Conservation (phyloP, 1,140 invertebrate genomes). For the Lasaia peninsularis region DNA sequence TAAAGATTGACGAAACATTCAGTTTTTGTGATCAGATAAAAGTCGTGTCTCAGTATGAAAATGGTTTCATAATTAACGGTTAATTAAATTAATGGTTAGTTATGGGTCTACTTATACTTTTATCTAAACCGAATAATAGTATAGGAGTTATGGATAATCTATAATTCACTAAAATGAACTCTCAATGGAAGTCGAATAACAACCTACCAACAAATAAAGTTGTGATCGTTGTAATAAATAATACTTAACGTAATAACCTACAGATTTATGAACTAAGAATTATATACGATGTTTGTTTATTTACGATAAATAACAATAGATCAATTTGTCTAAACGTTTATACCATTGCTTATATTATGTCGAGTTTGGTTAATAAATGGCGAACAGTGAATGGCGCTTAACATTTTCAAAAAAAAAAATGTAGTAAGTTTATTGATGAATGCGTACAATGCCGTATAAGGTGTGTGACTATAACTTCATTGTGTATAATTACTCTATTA, state of each 20-base stretch:
- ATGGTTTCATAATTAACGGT: too few species aligned
- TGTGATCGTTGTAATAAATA: background rate
- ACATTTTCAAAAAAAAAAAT: too few species aligned
- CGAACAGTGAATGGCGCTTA: background rate
- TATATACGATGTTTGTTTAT: background rate
- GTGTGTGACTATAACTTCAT: too few species aligned
- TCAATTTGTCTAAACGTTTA: background rate
- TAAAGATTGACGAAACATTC: too few species aligned
- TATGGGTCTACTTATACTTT: too few species aligned
- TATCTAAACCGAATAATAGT: too few species aligned
- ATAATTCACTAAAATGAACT: background rate
- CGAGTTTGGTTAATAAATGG: background rate
- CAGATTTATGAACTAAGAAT: constrained; percentile 6
- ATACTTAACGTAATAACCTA: background rate
- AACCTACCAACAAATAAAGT: background rate
- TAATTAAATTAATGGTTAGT: too few species aligned
- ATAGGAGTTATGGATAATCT: background rate
- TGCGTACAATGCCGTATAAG: too few species aligned
- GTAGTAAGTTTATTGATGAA: too few species aligned
- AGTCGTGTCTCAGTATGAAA: too few species aligned
- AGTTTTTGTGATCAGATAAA: too few species aligned
- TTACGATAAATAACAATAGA: background rate
- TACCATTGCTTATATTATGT: background rate
- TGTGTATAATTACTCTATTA: too few species aligned
- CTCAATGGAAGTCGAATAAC: background rate